Evolutionary conservation across 2,888 invertebrate genomes (phyloP), one percentile per base, ranked within the genome.

Genomic region (Xestia rhomboidea): DNA sequence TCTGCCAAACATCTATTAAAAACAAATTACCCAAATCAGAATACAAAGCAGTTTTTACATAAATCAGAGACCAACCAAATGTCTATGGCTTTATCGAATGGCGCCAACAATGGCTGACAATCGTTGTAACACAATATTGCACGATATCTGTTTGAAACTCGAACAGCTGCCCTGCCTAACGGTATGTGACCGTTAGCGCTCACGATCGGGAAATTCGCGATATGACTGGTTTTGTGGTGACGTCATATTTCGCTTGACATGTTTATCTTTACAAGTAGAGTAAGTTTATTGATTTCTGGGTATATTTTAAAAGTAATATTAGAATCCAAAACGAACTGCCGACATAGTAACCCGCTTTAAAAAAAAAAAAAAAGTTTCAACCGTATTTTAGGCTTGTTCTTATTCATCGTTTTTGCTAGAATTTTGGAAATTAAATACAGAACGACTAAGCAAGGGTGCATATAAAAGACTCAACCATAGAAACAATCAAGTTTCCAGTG

Each of bases 81-180:
- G 72, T 77, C 67, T 62, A 80, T 57, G 54, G 68, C 74, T 69
- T 57, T 83, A 81, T 81, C 81, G 49, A 24, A 41, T 44, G 84
- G 83, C 83, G 84, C 73, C 73, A 79, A 71, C 71, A 79, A 84
- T 73, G 68, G 72, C 76, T 75, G 69, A 62, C 70, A 71, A 79
- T 77, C 72, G 75, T 84, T 64, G 64, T 86, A 89, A 89, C 73
- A 69, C 71, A 84, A 89, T 87, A 89, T 81, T 77, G 77, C 27
- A 66, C 77, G 68, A 82, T 63, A 72, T 83, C 83, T 75, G 78
- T 77, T 79, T 38, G 77, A 77, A 54, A 63, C 75, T 83, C 72
- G 41, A 63, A 72, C 88, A 88, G 86, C 89, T 89, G 89, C 68
- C 80, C 49, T 66, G n/a, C 27, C 69, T 88, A 89, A 89, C 88